Evolutionary conservation across 2,888 invertebrate species (phyloP).

Genomic region (Lacanobia oleracea): DNA sequence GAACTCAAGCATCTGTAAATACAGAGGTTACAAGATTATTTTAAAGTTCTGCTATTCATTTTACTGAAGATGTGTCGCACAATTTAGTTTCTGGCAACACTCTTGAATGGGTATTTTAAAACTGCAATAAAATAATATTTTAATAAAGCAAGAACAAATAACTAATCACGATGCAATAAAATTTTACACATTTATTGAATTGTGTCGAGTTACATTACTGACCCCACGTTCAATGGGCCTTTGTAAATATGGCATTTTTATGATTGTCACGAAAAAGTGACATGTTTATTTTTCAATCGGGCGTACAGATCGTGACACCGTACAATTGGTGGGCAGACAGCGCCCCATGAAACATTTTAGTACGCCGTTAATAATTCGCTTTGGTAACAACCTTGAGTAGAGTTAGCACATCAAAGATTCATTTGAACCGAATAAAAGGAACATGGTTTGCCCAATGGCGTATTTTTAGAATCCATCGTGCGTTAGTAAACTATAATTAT

Average conservation of each 20-base stretch:
- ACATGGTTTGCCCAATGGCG: constrained; percentile 69
- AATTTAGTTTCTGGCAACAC: constrained; percentile 20
- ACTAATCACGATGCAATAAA: constrained; percentile 25
- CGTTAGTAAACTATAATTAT: constrained; percentile 34
- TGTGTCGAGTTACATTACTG: constrained; percentile 8
- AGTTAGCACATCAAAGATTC: constrained; percentile 66
- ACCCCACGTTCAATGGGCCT: constrained; percentile 9
- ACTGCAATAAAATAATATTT: neutral
- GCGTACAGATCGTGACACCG: constrained; percentile 11
- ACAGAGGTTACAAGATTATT: constrained; percentile 25
- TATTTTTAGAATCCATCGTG: constrained; percentile 57
- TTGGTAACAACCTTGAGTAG: constrained; percentile 69
- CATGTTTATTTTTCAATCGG: constrained; percentile 5
- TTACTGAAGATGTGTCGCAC: neutral
- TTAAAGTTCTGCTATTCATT: constrained; percentile 4
- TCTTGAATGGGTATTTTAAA: constrained; percentile 3
- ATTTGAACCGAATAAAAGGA: constrained; percentile 72
- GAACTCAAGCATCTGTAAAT: constrained; percentile 43
- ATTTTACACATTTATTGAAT: constrained; percentile 11
- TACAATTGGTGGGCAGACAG: constrained; percentile 29
- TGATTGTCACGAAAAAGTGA: constrained; percentile 26
- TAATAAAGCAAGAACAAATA: constrained; percentile 15
- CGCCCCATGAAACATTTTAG: constrained; percentile 44
- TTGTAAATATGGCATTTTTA: constrained; percentile 45
- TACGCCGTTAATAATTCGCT: constrained; percentile 61